Percentiles rank a stretch among this genome's conserved stretches.
phyloP scores from a whole-genome alignment of 2,888 invertebrate genomes.

The Eulithis testata region DNA sequence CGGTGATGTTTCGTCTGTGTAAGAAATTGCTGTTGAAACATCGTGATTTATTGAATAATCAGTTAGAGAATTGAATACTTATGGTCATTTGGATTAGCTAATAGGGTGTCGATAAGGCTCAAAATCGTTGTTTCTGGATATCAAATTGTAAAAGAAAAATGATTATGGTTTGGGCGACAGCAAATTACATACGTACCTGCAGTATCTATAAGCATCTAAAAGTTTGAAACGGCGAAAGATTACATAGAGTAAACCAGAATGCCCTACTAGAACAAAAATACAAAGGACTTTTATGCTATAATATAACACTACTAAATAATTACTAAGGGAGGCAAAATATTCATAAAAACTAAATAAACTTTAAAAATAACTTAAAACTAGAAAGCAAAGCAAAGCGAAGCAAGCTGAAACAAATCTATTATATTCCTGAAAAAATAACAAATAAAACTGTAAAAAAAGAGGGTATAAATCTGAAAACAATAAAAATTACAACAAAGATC shows the following conservation, averaged over 20 bases:
- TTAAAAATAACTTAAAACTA: conserved; percentile 26
- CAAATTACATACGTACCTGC: too few species aligned
- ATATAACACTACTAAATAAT: background rate
- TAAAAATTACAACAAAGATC: conserved; percentile 23
- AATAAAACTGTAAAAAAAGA: conserved; percentile 30
- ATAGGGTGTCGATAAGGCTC: too few species aligned
- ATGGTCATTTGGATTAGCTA: too few species aligned
- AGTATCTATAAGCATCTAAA: too few species aligned
- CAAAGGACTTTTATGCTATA: conserved; percentile 9
- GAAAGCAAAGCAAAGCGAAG: conserved; percentile 28
- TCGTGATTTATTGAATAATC: background rate
- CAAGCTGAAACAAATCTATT: conserved; percentile 26
- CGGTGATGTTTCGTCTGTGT: conserved; percentile 65
- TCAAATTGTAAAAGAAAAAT: too few species aligned
- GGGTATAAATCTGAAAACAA: conserved; percentile 27
- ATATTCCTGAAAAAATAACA: conserved; percentile 21
- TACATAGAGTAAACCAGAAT: background rate
- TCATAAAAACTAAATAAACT: conserved; percentile 11
- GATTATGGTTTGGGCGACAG: too few species aligned
- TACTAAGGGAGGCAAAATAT: background rate
- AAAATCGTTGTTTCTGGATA: too few species aligned
- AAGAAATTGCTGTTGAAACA: conserved; percentile 5
- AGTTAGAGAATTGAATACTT: too few species aligned
- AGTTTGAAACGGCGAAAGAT: conserved; percentile 1
- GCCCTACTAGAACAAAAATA: conserved; percentile 25